Percentiles rank a stretch among this genome's conserved stretches.
Evolutionary conservation across 2,888 invertebrate genomes (phyloP).

Genomic region (Lasioglossum morio): DNA sequence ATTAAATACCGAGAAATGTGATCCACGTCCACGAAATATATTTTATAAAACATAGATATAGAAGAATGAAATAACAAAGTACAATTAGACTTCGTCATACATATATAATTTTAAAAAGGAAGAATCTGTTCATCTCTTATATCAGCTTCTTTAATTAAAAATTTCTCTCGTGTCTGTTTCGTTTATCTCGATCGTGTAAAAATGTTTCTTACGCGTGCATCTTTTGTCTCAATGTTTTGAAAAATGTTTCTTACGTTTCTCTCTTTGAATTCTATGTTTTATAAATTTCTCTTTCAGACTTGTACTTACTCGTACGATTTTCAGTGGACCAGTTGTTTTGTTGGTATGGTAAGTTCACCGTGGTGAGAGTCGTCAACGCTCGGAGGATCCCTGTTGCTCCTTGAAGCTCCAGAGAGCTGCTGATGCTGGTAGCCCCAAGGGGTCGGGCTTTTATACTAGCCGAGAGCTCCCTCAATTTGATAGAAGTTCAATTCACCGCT

Average conservation of each 20-base stretch:
- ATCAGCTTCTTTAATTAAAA: neutral
- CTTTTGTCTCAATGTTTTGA: no score
- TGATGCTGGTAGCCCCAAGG: slow-evolving; percentile 68
- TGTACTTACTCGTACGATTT: slow-evolving; percentile 29
- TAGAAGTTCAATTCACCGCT: slow-evolving; percentile 80
- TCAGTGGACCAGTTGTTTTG: neutral
- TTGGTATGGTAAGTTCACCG: neutral
- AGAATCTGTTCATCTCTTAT: neutral
- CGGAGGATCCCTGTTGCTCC: slow-evolving; percentile 39
- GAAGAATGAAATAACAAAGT: neutral
- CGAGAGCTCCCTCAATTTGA: slow-evolving; percentile 76
- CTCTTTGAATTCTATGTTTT: neutral
- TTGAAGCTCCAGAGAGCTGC: slow-evolving; percentile 64
- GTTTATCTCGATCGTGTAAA: neutral
- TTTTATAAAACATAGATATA: neutral
- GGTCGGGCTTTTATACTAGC: slow-evolving; percentile 77
- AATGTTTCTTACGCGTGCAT: neutral
- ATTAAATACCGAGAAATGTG: neutral
- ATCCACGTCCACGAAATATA: neutral
- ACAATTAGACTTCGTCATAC: neutral
- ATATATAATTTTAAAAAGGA: neutral
- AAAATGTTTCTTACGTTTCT: neutral
- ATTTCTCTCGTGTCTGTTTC: neutral
- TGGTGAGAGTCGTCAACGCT: neutral
- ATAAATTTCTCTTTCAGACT: neutral